Conservation (phyloP, 2,113 vertebrate species). For the Trichechus manatus region DNA sequence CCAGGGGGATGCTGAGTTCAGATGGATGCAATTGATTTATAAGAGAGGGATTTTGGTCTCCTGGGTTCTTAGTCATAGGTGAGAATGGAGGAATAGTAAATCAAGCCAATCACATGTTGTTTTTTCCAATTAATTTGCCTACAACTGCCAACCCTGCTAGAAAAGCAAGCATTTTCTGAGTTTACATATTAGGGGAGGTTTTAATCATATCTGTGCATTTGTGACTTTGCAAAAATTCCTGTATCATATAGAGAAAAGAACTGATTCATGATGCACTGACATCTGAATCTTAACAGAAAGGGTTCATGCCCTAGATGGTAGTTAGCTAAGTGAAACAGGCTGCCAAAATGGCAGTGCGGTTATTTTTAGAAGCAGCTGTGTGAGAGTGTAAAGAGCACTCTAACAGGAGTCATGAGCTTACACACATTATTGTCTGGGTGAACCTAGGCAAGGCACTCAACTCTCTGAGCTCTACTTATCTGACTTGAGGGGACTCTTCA, state of each 20-base stretch:
- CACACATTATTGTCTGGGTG: accelerated
- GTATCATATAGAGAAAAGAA: background rate
- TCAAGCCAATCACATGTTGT: background rate
- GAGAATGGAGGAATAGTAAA: background rate
- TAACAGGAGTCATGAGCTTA: background rate
- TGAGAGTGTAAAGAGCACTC: background rate
- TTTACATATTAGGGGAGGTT: background rate
- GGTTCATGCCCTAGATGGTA: background rate
- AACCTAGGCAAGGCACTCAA: too few species aligned
- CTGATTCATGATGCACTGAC: background rate
- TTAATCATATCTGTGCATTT: background rate
- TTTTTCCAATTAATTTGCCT: background rate
- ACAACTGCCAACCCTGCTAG: background rate
- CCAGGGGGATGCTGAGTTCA: background rate
- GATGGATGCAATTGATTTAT: background rate
- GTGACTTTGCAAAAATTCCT: background rate
- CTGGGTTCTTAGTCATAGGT: background rate
- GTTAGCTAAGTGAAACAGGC: background rate
- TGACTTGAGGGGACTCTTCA: background rate
- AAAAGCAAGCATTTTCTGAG: background rate
- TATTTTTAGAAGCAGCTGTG: background rate
- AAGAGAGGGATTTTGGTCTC: background rate
- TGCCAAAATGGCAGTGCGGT: background rate
- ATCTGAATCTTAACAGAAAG: background rate
- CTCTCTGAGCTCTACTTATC: background rate